These are phyloP conservation scores for Brachyhypopomus gauderio DNA, from an alignment of 2,113 vertebrate species.

Conservation along the genomic window DNA sequence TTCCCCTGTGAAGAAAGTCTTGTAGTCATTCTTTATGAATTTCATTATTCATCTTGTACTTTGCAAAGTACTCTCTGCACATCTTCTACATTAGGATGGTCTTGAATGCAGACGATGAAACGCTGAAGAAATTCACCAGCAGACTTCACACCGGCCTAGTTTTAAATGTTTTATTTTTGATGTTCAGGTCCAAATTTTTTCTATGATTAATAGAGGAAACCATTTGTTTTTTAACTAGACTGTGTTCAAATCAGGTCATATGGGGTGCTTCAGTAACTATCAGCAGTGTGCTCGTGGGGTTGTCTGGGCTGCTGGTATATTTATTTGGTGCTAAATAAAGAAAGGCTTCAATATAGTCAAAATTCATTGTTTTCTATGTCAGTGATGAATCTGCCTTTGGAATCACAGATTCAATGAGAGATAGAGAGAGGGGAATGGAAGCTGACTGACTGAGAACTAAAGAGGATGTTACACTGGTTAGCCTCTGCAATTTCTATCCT, in stretches of 20 bases:
- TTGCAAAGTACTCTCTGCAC: conserved; percentile 10
- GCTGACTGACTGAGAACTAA: not conserved
- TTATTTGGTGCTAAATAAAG: conserved; percentile 74
- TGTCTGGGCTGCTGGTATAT: conserved; percentile 72
- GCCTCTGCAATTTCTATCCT: too few relatives aligned
- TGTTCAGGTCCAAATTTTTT: conserved; percentile 52
- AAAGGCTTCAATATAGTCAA: conserved; percentile 60
- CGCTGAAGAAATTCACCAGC: not conserved
- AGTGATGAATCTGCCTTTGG: conserved; percentile 73
- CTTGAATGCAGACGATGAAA: not conserved
- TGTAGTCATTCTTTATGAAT: conserved; percentile 2
- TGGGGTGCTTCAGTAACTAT: conserved; percentile 69
- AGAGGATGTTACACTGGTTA: too few relatives aligned
- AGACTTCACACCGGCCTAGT: conserved; percentile 12
- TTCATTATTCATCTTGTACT: conserved; percentile 18
- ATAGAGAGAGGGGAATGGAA: conserved; percentile 54
- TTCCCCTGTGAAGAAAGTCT: conserved; percentile 25
- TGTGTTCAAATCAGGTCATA: conserved; percentile 69
- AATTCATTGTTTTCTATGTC: conserved; percentile 73
- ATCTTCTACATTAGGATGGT: conserved; percentile 1
- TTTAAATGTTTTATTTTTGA: conserved; percentile 25
- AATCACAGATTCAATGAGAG: conserved; percentile 63
- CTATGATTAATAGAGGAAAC: conserved; percentile 74
- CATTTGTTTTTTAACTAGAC: conserved; percentile 70
- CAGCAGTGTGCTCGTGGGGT: conserved; percentile 60